A percentile compares a stretch with the other conserved stretches of the same genome.
Evolutionary conservation across 2,797 vertebrate genomes (phyloP).

Genomic region (Falco rusticolus): DNA sequence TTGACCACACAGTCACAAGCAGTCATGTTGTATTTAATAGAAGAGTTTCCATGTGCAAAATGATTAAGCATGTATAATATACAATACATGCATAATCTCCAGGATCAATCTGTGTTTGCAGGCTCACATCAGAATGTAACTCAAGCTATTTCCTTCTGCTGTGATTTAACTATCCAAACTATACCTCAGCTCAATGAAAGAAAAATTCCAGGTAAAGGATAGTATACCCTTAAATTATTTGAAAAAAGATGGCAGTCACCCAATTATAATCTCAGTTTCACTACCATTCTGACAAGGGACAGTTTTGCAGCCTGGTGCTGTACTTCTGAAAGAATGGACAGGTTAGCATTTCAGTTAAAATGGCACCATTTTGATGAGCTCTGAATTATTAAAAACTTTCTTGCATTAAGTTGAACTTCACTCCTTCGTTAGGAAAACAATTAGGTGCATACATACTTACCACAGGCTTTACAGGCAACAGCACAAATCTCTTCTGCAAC

Average conservation of each 20-base stretch:
- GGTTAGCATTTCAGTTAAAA: not conserved
- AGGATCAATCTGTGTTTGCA: not conserved
- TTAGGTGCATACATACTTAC: conserved; percentile 74
- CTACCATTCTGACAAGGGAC: not conserved
- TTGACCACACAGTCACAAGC: not conserved
- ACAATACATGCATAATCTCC: not conserved
- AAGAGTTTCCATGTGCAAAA: not conserved
- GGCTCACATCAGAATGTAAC: not conserved
- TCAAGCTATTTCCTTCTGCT: not conserved
- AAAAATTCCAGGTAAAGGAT: not conserved
- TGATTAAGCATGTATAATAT: not conserved
- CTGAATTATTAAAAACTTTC: not conserved
- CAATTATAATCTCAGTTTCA: not conserved
- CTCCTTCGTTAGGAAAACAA: not conserved
- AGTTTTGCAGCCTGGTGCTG: not conserved
- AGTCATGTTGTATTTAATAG: not conserved
- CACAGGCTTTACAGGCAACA: conserved; percentile 88
- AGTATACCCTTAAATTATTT: not conserved
- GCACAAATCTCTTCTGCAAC: conserved; percentile 91
- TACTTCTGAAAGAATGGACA: not conserved
- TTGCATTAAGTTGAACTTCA: not conserved
- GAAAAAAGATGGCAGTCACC: not conserved
- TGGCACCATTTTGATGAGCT: not conserved
- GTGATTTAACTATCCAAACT: not conserved
- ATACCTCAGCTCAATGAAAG: not conserved